Conservation (phyloP, 35 echinoderm and acorn worm species). For the Lytechinus pictus region DNA sequence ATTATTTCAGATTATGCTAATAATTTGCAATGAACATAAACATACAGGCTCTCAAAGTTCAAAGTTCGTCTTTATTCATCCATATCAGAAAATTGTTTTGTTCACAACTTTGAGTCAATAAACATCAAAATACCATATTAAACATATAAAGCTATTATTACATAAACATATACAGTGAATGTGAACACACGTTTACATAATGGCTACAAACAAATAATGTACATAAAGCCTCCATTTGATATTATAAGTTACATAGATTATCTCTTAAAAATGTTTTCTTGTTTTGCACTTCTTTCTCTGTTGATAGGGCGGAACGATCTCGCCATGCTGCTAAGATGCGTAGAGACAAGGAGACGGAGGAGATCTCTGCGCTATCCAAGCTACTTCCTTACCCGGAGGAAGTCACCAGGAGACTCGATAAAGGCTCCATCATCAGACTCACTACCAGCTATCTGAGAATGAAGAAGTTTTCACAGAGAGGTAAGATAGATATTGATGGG, state of each 20-base stretch:
- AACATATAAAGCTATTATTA: too few relatives aligned
- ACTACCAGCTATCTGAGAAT: conserved; percentile 95
- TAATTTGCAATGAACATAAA: neutral
- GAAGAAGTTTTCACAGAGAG: conserved; percentile 97
- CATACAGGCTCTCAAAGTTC: neutral
- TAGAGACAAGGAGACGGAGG: conserved; percentile 92
- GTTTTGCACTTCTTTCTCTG: neutral
- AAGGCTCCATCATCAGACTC: conserved; percentile 95
- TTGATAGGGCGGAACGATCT: conserved; percentile 90
- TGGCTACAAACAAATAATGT: too few relatives aligned
- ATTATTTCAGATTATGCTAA: too few relatives aligned
- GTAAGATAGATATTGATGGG: conserved; percentile 27
- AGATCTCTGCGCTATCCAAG: conserved; percentile 89
- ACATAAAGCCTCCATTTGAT: too few relatives aligned
- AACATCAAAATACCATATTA: too few relatives aligned
- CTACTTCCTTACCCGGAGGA: conserved; percentile 95
- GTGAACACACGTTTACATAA: too few relatives aligned
- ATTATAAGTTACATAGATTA: too few relatives aligned
- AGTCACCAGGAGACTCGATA: conserved; percentile 86
- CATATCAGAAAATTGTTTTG: too few relatives aligned
- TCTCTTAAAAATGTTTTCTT: neutral
- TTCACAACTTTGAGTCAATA: too few relatives aligned
- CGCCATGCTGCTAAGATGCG: conserved; percentile 99
- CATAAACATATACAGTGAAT: too few relatives aligned
- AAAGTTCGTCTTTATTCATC: neutral